Evolutionary conservation across 2,113 vertebrate species (phyloP).

Genomic region (Callipepla squamata): DNA sequence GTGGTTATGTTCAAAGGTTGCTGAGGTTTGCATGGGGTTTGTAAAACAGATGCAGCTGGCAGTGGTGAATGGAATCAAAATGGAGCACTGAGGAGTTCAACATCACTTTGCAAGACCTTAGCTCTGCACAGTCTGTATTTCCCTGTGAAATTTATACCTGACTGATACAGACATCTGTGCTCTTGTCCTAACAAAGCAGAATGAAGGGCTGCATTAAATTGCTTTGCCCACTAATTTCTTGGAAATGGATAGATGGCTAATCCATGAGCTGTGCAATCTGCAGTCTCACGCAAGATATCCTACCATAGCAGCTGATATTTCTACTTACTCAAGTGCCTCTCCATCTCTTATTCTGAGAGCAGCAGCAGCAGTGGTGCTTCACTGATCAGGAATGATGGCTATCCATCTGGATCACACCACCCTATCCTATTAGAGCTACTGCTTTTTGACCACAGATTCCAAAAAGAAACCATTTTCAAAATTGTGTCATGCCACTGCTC

Average conservation of each 20-base stretch:
- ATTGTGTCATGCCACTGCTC: background rate
- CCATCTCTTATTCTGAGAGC: background rate
- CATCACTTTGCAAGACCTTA: background rate
- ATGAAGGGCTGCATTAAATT: background rate
- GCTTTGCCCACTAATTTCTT: background rate
- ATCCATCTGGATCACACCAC: fast-evolving
- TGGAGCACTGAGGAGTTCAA: background rate
- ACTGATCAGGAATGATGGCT: fast-evolving
- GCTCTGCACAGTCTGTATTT: background rate
- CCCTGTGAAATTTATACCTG: background rate
- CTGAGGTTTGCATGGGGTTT: background rate
- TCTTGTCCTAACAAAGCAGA: background rate
- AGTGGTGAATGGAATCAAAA: background rate
- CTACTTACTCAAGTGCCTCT: background rate
- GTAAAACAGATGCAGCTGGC: conserved; percentile 13
- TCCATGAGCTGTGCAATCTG: background rate
- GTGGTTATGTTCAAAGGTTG: background rate
- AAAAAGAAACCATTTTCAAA: background rate
- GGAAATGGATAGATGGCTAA: background rate
- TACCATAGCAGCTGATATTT: background rate
- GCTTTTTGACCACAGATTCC: background rate
- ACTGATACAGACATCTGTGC: background rate
- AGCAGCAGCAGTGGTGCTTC: background rate
- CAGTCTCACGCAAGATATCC: background rate
- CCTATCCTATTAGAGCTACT: background rate